Percentiles rank a stretch among this genome's conserved stretches.
Conservation (phyloP, 2,797 vertebrate genomes). For the Dipus sagitta region DNA sequence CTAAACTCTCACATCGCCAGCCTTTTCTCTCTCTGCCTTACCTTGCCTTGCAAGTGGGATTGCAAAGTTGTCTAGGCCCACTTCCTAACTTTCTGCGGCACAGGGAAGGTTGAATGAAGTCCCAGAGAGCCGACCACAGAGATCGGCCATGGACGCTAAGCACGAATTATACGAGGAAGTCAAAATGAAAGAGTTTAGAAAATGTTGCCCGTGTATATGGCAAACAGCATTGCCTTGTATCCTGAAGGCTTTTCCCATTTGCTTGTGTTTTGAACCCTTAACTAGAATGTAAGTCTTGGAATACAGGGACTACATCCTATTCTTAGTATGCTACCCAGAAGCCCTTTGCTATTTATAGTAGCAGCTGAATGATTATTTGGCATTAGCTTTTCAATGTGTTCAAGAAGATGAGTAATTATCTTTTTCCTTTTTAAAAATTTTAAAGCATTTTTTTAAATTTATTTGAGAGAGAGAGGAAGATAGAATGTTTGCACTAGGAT, state of each 20-base stretch:
- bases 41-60: not conserved
- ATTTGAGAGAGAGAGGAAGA: too few species aligned
- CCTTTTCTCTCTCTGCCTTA: not conserved
- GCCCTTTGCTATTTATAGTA: not conserved
- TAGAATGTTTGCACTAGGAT: too few species aligned
- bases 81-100: not conserved
- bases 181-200: not conserved
- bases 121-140: not conserved
- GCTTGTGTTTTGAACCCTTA: not conserved
- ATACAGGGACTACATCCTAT: not conserved
- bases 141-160: not conserved
- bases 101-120: not conserved
- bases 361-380: conserved; percentile 13
- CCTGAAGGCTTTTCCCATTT: not conserved
- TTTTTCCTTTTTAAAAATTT: too few species aligned
- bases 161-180: not conserved
- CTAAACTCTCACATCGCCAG: not conserved
- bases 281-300: not conserved
- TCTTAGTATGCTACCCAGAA: not conserved
- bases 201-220: not conserved
- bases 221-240: not conserved
- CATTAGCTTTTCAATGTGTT: not conserved
- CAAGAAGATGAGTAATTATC: too few species aligned
- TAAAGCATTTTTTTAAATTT: too few species aligned
- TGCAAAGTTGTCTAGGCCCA: not conserved